phyloP scores from a whole-genome alignment of 2,888 invertebrate genomes.

The Drosophila paucipuncta region DNA sequence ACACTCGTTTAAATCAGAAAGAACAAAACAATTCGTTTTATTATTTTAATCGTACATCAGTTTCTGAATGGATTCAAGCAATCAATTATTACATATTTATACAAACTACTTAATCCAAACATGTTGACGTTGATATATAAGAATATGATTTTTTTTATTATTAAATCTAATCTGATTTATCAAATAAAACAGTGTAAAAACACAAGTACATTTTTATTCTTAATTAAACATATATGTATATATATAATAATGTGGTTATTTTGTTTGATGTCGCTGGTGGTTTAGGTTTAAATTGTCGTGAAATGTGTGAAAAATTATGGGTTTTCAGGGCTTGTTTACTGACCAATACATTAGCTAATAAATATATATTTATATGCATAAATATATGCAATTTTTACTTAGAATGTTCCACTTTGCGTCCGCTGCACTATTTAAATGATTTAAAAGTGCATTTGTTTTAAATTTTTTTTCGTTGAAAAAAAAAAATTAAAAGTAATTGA shows the following conservation, averaged over 20 bases:
- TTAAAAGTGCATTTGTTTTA: conserved; percentile 21
- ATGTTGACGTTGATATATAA: not conserved
- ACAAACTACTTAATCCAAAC: not conserved
- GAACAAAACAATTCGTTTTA: not conserved
- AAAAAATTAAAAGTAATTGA: conserved; percentile 39
- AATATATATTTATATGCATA: conserved; percentile 42
- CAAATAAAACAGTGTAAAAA: conserved; percentile 2
- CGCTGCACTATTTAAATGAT: not conserved
- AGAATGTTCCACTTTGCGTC: conserved; percentile 40
- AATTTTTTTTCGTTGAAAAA: conserved; percentile 19
- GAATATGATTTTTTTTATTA: not conserved
- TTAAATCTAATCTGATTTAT: conserved; percentile 1
- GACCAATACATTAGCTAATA: conserved; percentile 56
- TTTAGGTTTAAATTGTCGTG: conserved; percentile 17
- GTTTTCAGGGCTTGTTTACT: conserved; percentile 22
- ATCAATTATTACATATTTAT: not conserved
- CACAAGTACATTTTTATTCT: not conserved
- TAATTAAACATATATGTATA: not conserved
- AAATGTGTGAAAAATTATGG: conserved; percentile 27
- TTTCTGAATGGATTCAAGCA: not conserved
- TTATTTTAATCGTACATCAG: not conserved
- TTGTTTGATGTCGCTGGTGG: not conserved
- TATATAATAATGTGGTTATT: not conserved
- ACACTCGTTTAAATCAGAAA: not conserved
- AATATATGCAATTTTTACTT: conserved; percentile 22